Conservation (phyloP, 2,113 vertebrate species). For the Tympanuchus pallidicinctus region DNA sequence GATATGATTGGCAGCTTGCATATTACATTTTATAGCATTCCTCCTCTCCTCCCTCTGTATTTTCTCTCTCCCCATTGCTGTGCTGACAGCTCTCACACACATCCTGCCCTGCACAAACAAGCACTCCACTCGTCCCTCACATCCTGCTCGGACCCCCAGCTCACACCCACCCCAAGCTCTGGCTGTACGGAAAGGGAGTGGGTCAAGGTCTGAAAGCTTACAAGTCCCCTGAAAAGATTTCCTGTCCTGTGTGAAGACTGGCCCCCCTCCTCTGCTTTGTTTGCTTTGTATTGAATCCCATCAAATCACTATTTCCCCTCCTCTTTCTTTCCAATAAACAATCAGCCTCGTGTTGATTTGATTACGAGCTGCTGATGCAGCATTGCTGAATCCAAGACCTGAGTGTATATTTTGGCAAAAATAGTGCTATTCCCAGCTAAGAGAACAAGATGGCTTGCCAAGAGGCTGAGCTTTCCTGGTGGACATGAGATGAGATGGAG, state of each 20-base stretch:
- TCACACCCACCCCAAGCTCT: background rate
- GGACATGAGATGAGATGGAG: background rate
- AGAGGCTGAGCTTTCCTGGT: background rate
- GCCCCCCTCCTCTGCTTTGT: background rate
- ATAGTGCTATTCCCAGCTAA: conserved; percentile 21
- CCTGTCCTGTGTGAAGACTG: background rate
- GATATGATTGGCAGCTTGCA: conserved; percentile 32
- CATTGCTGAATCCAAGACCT: conserved; percentile 45
- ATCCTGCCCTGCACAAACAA: background rate
- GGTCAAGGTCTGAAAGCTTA: background rate
- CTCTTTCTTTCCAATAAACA: conserved; percentile 45
- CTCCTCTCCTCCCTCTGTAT: conserved; percentile 10
- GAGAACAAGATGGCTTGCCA: conserved; percentile 22
- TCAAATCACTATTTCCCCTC: background rate
- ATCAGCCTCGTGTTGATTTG: conserved; percentile 42
- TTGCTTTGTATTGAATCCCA: conserved; percentile 20
- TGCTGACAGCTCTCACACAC: background rate
- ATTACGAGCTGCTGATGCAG: conserved; percentile 58
- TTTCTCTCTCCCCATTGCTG: conserved; percentile 26
- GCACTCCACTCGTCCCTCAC: background rate
- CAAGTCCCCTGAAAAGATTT: background rate
- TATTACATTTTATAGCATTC: conserved; percentile 49
- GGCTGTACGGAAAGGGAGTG: background rate
- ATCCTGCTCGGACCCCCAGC: background rate
- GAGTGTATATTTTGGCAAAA: conserved; percentile 62